Evolutionary conservation across 2,888 invertebrate species (phyloP).

Genomic region (Sthenelais limicola): DNA sequence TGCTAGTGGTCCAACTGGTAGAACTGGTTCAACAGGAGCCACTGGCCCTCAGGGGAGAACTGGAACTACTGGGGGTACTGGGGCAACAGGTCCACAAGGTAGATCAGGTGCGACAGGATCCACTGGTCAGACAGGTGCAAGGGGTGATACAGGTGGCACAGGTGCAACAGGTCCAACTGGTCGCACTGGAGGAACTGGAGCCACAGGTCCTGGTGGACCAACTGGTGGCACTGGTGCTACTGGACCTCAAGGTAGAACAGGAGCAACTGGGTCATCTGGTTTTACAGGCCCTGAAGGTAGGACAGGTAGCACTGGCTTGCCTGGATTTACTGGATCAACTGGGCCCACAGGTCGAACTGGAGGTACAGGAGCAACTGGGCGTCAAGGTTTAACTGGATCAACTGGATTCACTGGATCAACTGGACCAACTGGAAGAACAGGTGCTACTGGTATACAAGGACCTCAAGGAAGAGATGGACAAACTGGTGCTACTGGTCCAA

Average conservation of each 20-base stretch:
- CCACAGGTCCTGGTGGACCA: constrained; percentile 3
- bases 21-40: constrained; percentile 33
- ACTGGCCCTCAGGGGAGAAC: constrained; percentile 41
- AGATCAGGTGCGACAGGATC: constrained; percentile 39
- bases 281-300: constrained; percentile 40
- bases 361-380: constrained; percentile 41
- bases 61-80: constrained; percentile 44
- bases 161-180: constrained; percentile 42
- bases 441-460: constrained; percentile 43
- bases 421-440: constrained; percentile 27
- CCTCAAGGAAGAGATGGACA: constrained; percentile 22
- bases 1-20: constrained; percentile 28
- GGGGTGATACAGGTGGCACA: constrained; percentile 41
- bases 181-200: constrained; percentile 33
- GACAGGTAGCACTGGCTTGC: constrained; percentile 42
- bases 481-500: constrained; percentile 49
- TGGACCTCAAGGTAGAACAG: constrained; percentile 31
- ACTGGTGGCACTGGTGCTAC: constrained; percentile 29
- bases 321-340: constrained; percentile 27
- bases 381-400: constrained; percentile 27
- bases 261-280: constrained; percentile 42
- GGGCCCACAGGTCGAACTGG: constrained; percentile 40
- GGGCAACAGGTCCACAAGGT: constrained; percentile 40
- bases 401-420: constrained; percentile 21
- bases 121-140: constrained; percentile 43